phyloP scores from a whole-genome alignment of 92 coral and sea anemone species.

The Bergia sp. region DNA sequence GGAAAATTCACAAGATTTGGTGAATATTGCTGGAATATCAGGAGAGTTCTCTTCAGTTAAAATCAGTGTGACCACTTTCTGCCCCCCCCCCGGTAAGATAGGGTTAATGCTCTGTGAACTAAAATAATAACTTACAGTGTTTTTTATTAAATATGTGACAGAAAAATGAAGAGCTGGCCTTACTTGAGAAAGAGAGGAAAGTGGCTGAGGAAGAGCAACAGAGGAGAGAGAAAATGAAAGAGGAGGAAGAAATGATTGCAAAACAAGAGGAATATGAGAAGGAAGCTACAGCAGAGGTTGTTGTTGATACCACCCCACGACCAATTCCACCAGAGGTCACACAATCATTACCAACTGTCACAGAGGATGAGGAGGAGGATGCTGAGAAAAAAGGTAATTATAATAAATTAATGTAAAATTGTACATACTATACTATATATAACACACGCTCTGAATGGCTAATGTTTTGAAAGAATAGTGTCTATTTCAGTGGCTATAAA shows the following conservation, averaged over 20 bases:
- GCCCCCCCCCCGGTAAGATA: too few relatives aligned
- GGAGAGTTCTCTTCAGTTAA: too few relatives aligned
- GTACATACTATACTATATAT: neutral
- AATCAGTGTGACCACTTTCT: too few relatives aligned
- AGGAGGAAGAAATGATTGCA: conserved; percentile 90
- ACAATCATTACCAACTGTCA: conserved; percentile 82
- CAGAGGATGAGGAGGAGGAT: conserved; percentile 87
- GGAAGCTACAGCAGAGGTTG: conserved; percentile 83
- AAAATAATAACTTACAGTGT: neutral
- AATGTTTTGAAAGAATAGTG: neutral
- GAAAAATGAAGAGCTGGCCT: conserved; percentile 69
- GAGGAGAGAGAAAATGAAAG: conserved; percentile 73
- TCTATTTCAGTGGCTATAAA: too few relatives aligned
- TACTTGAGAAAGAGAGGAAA: conserved; percentile 64
- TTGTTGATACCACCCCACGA: conserved; percentile 73
- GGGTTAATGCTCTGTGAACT: neutral
- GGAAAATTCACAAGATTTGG: too few relatives aligned
- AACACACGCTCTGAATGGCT: neutral
- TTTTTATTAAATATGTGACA: conserved; percentile 2
- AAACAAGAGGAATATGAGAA: conserved; percentile 84
- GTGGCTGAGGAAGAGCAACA: conserved; percentile 68
- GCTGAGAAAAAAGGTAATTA: conserved; percentile 37
- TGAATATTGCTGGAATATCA: too few relatives aligned
- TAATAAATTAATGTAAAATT: neutral
- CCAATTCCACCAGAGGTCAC: conserved; percentile 97